Conservation (phyloP, 2,113 vertebrate genomes). For the Cervus canadensis region DNA sequence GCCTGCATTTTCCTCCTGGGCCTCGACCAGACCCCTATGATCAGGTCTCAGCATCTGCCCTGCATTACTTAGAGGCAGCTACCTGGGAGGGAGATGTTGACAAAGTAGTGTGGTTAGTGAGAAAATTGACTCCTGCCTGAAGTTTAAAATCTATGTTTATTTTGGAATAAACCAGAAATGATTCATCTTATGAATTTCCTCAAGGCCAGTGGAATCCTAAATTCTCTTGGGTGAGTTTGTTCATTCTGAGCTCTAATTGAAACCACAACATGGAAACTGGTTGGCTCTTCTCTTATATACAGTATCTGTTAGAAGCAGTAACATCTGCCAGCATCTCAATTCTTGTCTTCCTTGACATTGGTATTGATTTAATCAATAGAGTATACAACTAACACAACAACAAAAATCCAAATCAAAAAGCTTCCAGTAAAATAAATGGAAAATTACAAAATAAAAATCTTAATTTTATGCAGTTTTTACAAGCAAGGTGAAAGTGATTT, state of each 20-base stretch:
- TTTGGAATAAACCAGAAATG: background rate
- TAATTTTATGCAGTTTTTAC: background rate
- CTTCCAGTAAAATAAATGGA: background rate
- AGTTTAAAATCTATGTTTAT: slow-evolving; percentile 28
- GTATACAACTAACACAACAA: background rate
- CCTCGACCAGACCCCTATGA: accelerated
- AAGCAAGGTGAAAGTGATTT: background rate
- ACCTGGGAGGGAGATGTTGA: background rate
- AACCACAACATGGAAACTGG: background rate
- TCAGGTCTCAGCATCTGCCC: background rate
- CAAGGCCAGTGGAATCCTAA: background rate
- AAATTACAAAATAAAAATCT: background rate
- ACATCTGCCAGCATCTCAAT: background rate
- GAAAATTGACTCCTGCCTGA: background rate
- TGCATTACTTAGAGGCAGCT: background rate
- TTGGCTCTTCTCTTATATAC: background rate
- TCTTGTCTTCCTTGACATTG: background rate
- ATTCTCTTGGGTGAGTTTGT: background rate
- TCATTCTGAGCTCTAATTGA: background rate
- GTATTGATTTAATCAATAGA: background rate
- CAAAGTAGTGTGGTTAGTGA: background rate
- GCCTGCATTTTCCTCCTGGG: background rate
- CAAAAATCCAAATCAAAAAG: background rate
- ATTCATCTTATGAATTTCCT: background rate
- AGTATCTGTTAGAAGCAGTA: background rate